These are phyloP conservation scores for Ornithoptera priamus DNA, from an alignment of 2,888 invertebrate genomes.

Conservation along the genomic window DNA sequence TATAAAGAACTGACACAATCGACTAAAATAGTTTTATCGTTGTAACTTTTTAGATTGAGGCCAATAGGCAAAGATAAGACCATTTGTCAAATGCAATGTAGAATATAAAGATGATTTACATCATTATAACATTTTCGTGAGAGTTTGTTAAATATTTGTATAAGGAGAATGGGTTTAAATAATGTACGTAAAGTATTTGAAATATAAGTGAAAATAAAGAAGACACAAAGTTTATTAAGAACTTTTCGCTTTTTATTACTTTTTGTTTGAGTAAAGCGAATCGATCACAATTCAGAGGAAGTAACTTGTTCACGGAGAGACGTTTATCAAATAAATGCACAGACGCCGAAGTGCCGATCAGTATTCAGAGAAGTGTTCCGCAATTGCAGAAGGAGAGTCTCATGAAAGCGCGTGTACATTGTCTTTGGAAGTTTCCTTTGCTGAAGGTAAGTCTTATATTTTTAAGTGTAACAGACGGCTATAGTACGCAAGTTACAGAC, in stretches of 20 bases:
- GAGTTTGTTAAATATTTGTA: neutral
- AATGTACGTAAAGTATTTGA: neutral
- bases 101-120: no score
- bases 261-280: conserved; percentile 1
- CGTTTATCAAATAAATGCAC: conserved; percentile 27
- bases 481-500: neutral
- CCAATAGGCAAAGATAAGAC: neutral
- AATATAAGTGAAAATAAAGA: neutral
- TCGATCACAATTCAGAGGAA: conserved; percentile 20
- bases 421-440: conserved; percentile 13
- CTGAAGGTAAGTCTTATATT: neutral
- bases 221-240: neutral
- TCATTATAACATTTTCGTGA: neutral
- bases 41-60: neutral
- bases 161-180: neutral
- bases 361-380: conserved; percentile 27
- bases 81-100: neutral
- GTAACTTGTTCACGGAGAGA: conserved; percentile 19
- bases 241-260: conserved; percentile 3
- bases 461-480: neutral
- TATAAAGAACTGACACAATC: no score
- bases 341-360: conserved; percentile 21
- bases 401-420: conserved; percentile 19
- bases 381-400: conserved; percentile 19
- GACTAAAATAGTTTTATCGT: no score